These are phyloP conservation scores for Patagioenas fasciata DNA, from an alignment of 2,113 vertebrate genomes.

Conservation along the genomic window DNA sequence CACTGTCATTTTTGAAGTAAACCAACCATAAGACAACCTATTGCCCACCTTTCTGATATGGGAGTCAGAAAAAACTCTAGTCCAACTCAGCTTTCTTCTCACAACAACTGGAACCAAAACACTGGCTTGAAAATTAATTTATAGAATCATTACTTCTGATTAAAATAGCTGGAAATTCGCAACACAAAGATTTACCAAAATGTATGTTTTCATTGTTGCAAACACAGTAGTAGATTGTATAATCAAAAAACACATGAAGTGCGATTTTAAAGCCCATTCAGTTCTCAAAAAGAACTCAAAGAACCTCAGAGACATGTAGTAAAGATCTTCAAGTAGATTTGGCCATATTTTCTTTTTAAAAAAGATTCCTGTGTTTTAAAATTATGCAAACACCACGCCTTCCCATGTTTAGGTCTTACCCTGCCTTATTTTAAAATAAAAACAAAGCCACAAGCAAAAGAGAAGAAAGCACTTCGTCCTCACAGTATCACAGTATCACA, in stretches of 20 bases:
- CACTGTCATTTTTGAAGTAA: not conserved
- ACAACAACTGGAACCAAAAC: not conserved
- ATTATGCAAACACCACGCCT: not conserved
- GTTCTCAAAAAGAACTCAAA: not conserved
- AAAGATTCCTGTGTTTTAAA: not conserved
- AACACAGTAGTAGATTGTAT: not conserved
- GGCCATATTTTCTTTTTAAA: not conserved
- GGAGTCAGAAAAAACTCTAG: not conserved
- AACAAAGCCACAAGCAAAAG: not conserved
- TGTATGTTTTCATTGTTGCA: not conserved
- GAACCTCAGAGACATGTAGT: not conserved
- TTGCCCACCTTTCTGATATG: fast-evolving
- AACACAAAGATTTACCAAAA: not conserved
- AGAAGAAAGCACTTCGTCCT: not conserved
- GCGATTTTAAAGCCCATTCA: not conserved
- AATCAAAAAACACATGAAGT: not conserved
- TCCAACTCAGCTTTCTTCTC: not conserved
- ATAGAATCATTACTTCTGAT: not conserved
- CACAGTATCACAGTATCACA: too few relatives aligned
- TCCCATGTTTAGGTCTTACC: not conserved
- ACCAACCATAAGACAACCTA: not conserved
- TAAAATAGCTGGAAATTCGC: not conserved
- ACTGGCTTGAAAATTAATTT: not conserved
- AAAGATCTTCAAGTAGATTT: not conserved
- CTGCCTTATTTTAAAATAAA: not conserved